A percentile compares a stretch with the other conserved stretches of the same genome.
phyloP scores from a whole-genome alignment of 2,113 vertebrate species.

The Microcebus jonahi region DNA sequence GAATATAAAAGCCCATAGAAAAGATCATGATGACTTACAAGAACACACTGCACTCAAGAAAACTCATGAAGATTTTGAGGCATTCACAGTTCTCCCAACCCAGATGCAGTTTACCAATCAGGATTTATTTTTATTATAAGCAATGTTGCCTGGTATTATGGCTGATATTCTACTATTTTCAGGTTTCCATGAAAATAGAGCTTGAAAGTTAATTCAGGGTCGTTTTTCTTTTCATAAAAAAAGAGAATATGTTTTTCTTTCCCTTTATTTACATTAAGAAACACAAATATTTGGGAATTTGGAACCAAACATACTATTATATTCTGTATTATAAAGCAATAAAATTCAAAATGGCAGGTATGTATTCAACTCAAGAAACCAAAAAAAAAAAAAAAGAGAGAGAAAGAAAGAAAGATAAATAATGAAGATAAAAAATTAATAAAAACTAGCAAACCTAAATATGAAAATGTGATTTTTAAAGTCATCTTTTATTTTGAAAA shows the following conservation, averaged over 20 bases:
- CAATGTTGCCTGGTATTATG: neutral
- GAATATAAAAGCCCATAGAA: neutral
- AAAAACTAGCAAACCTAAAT: neutral
- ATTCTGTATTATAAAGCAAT: neutral
- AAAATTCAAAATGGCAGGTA: neutral
- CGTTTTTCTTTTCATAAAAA: neutral
- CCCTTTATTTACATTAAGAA: neutral
- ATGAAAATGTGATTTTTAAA: neutral
- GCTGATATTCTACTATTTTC: neutral
- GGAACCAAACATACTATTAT: neutral
- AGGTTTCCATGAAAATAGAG: neutral
- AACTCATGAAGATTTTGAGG: neutral
- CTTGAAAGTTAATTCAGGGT: neutral
- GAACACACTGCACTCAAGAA: neutral
- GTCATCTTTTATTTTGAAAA: neutral
- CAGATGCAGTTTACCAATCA: neutral
- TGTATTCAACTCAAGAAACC: neutral
- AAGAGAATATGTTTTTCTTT: neutral
- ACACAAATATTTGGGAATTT: neutral
- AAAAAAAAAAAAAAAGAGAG: neutral
- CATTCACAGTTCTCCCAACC: neutral
- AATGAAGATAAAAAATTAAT: neutral
- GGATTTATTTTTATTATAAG: neutral
- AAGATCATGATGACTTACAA: neutral
- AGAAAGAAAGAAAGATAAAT: neutral